phyloP scores from a whole-genome alignment of 1,140 invertebrate genomes.

The Chionoecetes opilio region DNA sequence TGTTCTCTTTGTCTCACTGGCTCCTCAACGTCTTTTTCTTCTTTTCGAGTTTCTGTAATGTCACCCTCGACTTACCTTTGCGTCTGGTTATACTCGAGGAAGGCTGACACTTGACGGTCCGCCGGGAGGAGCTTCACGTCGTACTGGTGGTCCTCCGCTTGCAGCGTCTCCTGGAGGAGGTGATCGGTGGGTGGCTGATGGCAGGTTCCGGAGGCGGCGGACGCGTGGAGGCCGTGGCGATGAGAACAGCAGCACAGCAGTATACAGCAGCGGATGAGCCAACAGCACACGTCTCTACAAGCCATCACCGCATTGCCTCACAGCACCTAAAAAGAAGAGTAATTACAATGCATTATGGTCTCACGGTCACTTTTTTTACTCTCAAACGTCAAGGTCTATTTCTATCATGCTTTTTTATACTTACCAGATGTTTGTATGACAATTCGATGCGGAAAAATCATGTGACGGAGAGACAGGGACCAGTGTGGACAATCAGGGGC shows the following conservation, averaged over 20 bases:
- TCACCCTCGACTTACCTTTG: neutral
- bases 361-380: neutral
- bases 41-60: neutral
- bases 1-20: neutral
- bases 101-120: slow-evolving; percentile 57
- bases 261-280: neutral
- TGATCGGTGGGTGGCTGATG: neutral
- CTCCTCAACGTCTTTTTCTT: neutral
- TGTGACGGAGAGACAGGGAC: neutral
- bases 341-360: neutral
- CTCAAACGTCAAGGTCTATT: neutral
- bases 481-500: neutral
- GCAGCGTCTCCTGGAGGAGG: slow-evolving; percentile 28
- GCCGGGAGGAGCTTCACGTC: slow-evolving; percentile 58
- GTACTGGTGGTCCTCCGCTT: slow-evolving; percentile 45
- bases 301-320: slow-evolving; percentile 58
- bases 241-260: neutral
- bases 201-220: neutral
- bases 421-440: neutral
- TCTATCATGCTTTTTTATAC: neutral
- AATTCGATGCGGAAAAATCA: no score
- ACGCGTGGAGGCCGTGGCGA: neutral
- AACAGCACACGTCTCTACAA: neutral
- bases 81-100: neutral
- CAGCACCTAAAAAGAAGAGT: neutral